These are phyloP conservation scores for Petaurus breviceps DNA, from an alignment of 2,113 vertebrate genomes.

Conservation along the genomic window DNA sequence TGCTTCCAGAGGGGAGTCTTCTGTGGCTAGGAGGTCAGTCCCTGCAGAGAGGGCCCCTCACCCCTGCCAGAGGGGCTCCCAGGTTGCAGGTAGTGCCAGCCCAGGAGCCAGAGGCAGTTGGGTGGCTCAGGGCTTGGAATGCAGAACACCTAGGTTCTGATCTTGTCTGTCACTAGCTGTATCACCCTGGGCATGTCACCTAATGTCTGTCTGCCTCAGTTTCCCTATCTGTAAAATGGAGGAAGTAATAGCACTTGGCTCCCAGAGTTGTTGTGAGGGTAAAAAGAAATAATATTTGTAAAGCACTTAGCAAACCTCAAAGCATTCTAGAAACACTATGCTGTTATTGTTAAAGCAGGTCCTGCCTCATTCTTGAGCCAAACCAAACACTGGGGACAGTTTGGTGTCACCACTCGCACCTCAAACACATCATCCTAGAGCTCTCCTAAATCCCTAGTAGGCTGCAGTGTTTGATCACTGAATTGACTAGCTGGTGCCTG, in stretches of 20 bases:
- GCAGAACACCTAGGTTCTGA: not conserved
- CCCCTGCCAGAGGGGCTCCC: not conserved
- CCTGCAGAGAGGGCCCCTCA: too few species aligned
- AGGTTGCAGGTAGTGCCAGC: not conserved
- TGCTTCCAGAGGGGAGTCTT: not conserved
- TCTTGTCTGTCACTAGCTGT: not conserved
- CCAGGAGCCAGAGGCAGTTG: not conserved
- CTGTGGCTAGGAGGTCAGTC: not conserved
- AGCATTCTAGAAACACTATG: not conserved
- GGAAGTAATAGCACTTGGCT: not conserved
- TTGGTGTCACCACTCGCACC: not conserved
- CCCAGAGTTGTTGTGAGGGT: too few species aligned
- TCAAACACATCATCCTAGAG: not conserved
- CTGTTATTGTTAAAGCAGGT: not conserved
- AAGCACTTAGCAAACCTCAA: not conserved
- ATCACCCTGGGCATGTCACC: not conserved
- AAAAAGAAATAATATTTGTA: not conserved
- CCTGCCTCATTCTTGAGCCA: not conserved
- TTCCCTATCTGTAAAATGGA: not conserved
- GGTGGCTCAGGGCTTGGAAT: not conserved
- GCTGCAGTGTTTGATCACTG: constrained; percentile 1
- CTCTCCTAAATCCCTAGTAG: not conserved
- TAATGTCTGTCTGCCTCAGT: not conserved
- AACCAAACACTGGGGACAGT: not conserved
- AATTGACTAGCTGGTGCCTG: not conserved